Percentiles rank a stretch among this genome's conserved stretches.
These are phyloP conservation scores for Anthophora plumipes DNA, from an alignment of 2,888 invertebrate species.

Conservation along the genomic window DNA sequence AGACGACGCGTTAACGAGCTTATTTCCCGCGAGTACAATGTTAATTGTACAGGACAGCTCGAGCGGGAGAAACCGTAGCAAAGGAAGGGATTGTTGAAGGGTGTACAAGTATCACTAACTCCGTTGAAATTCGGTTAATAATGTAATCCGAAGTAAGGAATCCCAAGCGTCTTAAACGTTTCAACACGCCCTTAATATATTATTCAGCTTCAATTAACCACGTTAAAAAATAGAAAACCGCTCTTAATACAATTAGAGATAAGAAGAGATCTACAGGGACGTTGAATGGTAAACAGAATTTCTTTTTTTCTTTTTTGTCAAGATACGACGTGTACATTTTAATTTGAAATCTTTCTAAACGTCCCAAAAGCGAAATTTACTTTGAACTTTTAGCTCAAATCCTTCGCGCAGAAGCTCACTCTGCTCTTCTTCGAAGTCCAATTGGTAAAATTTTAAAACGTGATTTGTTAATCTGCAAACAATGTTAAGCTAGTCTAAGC, in stretches of 20 bases:
- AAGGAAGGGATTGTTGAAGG: slow-evolving; percentile 35
- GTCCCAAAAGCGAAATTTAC: background rate
- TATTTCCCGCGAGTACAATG: slow-evolving; percentile 52
- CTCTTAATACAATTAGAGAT: background rate
- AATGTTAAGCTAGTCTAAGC: no score
- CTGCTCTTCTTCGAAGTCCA: no score
- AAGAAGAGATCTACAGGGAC: background rate
- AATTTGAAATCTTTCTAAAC: background rate
- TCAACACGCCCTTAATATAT: slow-evolving; percentile 32
- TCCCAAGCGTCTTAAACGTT: slow-evolving; percentile 29
- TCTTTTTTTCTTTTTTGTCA: no score
- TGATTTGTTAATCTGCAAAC: no score
- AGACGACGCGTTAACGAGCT: slow-evolving; percentile 25
- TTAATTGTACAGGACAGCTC: slow-evolving; percentile 37
- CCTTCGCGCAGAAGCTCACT: no score
- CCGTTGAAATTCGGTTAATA: slow-evolving; percentile 45
- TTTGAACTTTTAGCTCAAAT: no score
- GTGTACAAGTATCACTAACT: slow-evolving; percentile 27
- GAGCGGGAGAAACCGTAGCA: slow-evolving; percentile 9
- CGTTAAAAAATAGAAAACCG: slow-evolving; percentile 6
- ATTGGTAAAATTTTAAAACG: no score
- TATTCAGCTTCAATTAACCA: slow-evolving; percentile 27
- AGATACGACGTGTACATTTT: background rate
- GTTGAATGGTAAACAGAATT: background rate
- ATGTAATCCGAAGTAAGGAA: slow-evolving; percentile 29